phyloP scores from a whole-genome alignment of 1,140 invertebrate genomes.

The Solenopsis fugax region DNA sequence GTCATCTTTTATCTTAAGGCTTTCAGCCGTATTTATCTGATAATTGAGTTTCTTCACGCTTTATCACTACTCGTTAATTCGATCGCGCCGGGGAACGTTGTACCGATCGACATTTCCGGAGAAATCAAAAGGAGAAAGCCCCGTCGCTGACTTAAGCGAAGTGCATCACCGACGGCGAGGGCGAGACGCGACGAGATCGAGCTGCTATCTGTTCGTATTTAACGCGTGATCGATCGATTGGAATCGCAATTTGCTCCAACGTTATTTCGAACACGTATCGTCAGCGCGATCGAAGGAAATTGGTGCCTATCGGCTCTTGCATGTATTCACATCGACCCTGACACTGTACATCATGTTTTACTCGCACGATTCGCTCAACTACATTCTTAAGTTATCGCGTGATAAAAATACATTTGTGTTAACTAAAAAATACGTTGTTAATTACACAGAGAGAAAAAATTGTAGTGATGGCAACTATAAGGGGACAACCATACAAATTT shows the following conservation, averaged over 20 bases:
- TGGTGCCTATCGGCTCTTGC: conserved; percentile 19
- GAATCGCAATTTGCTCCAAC: conserved; percentile 48
- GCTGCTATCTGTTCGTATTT: conserved; percentile 61
- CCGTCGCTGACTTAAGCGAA: conserved; percentile 37
- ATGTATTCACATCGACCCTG: conserved; percentile 38
- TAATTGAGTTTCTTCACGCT: conserved; percentile 14
- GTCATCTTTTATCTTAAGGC: neutral
- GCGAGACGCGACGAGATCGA: conserved; percentile 49
- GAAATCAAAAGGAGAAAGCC: conserved; percentile 56
- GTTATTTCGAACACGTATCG: conserved; percentile 69
- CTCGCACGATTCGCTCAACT: neutral
- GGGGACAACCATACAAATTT: no score
- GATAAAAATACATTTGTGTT: conserved; percentile 2
- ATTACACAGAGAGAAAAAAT: no score
- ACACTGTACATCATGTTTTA: neutral
- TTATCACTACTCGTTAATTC: conserved; percentile 49
- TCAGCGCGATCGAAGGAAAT: conserved; percentile 65
- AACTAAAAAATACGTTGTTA: neutral
- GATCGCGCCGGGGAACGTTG: neutral
- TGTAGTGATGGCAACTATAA: no score
- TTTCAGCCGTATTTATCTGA: neutral
- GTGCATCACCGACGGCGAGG: conserved; percentile 34
- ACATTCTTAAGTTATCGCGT: neutral
- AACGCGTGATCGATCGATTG: conserved; percentile 67
- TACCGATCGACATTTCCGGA: conserved; percentile 25